phyloP scores from a whole-genome alignment of 37 sponge, comb jelly and placozoan species.

The Cliona cf. orientalis region DNA sequence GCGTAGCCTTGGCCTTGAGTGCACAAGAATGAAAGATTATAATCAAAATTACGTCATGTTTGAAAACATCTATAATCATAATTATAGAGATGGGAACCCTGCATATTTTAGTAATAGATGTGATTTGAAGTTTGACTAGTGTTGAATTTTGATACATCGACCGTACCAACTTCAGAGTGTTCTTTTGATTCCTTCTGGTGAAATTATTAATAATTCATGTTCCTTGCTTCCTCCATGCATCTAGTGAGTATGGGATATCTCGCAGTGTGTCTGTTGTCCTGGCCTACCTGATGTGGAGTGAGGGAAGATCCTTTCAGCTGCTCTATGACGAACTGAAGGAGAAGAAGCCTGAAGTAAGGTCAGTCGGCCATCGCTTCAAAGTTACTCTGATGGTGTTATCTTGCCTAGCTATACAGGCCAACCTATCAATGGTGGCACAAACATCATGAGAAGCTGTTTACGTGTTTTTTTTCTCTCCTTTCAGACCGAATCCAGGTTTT shows the following conservation, averaged over 20 bases:
- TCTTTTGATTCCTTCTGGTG: too few species aligned
- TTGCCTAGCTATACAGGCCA: too few species aligned
- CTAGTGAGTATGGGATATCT: constrained; percentile 76
- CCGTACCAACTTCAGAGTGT: too few species aligned
- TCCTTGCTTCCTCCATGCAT: background rate
- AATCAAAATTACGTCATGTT: too few species aligned
- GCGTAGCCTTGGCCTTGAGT: too few species aligned
- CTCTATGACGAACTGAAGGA: constrained; percentile 27
- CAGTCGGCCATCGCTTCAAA: too few species aligned
- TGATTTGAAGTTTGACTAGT: too few species aligned
- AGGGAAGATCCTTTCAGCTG: constrained; percentile 21
- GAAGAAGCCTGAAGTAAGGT: constrained; percentile 73
- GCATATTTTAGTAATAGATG: background rate
- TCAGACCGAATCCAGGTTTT: constrained; percentile 83
- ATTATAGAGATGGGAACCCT: background rate
- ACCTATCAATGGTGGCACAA: too few species aligned
- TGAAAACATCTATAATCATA: too few species aligned
- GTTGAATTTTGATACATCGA: too few species aligned
- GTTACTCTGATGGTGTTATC: too few species aligned
- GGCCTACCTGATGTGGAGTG: constrained; percentile 81
- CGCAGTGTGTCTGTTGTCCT: constrained; percentile 79
- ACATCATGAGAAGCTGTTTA: background rate
- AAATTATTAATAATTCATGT: too few species aligned
- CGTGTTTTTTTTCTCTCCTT: background rate
- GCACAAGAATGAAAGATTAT: background rate